A percentile compares a stretch with the other conserved stretches of the same genome.
phyloP scores from a whole-genome alignment of 2,888 invertebrate species.

The Busseola fusca region DNA sequence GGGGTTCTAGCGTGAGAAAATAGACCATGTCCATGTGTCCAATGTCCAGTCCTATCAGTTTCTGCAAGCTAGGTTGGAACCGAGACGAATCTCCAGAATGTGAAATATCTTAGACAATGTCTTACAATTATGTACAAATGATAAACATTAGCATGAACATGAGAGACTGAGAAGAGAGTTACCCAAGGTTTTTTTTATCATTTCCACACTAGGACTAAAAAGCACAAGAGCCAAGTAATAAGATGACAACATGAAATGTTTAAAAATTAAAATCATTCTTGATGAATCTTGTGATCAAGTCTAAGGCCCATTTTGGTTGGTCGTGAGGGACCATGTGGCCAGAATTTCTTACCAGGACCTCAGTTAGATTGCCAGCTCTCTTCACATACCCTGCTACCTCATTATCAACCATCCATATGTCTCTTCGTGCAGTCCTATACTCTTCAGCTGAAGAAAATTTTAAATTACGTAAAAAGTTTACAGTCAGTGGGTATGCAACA shows the following conservation, averaged over 20 bases:
- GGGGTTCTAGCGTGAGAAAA: not conserved
- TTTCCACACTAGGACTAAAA: not conserved
- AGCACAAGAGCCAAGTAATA: slow-evolving; percentile 3
- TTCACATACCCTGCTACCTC: slow-evolving; percentile 93
- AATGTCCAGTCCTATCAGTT: not conserved
- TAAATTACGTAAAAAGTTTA: slow-evolving; percentile 91
- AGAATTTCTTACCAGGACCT: slow-evolving; percentile 92
- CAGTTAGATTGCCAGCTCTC: slow-evolving; percentile 91
- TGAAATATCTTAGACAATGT: not conserved
- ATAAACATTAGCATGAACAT: not conserved
- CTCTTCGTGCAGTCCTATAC: slow-evolving; percentile 90
- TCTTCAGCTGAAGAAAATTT: slow-evolving; percentile 90
- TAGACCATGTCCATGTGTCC: not conserved
- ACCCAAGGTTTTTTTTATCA: not conserved
- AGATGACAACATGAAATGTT: not conserved
- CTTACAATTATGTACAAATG: not conserved
- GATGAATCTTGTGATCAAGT: slow-evolving; percentile 89
- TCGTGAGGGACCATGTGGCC: slow-evolving; percentile 93
- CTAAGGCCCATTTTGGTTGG: slow-evolving; percentile 89
- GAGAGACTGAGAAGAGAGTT: not conserved
- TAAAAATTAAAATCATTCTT: slow-evolving; percentile 67
- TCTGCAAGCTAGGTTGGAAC: not conserved
- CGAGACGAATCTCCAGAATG: not conserved
- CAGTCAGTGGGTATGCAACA: slow-evolving; percentile 89
- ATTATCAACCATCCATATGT: slow-evolving; percentile 90